Percentiles rank a stretch among this genome's conserved stretches.
These are phyloP conservation scores for Heteropelma amictum DNA, from an alignment of 2,888 invertebrate species.

Conservation along the genomic window DNA sequence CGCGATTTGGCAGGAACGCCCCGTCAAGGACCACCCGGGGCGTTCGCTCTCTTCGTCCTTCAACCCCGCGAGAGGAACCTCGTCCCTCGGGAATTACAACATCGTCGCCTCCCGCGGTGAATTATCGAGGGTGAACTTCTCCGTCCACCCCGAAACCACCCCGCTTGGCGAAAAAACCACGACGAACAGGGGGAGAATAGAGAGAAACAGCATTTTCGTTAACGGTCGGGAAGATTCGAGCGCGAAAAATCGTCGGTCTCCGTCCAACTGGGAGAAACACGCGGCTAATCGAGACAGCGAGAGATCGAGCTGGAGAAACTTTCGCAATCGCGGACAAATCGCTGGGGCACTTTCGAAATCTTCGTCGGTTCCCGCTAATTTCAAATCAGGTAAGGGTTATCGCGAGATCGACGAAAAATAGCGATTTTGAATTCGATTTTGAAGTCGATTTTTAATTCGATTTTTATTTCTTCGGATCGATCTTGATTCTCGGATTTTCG, in stretches of 20 bases:
- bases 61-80: constrained; percentile 16
- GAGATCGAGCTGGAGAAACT: constrained; percentile 38
- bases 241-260: constrained; percentile 24
- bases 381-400: constrained; percentile 64
- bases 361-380: constrained; percentile 66
- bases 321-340: constrained; percentile 15
- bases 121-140: constrained; percentile 67
- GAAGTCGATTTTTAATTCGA: background rate
- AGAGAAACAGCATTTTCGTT: constrained; percentile 31
- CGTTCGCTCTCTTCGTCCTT: constrained; percentile 40
- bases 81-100: constrained; percentile 61
- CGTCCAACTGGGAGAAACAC: constrained; percentile 55
- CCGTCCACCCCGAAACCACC: constrained; percentile 64
- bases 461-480: background rate
- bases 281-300: constrained; percentile 33
- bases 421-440: background rate
- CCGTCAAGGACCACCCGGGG: constrained; percentile 46
- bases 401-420: background rate
- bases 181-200: constrained; percentile 13
- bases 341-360: constrained; percentile 60
- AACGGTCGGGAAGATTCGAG: constrained; percentile 39
- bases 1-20: constrained; percentile 59
- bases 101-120: constrained; percentile 70
- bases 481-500: background rate
- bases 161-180: constrained; percentile 1